Evolutionary conservation across 2,113 vertebrate species (phyloP).

Genomic region (Rhombomys opimus): DNA sequence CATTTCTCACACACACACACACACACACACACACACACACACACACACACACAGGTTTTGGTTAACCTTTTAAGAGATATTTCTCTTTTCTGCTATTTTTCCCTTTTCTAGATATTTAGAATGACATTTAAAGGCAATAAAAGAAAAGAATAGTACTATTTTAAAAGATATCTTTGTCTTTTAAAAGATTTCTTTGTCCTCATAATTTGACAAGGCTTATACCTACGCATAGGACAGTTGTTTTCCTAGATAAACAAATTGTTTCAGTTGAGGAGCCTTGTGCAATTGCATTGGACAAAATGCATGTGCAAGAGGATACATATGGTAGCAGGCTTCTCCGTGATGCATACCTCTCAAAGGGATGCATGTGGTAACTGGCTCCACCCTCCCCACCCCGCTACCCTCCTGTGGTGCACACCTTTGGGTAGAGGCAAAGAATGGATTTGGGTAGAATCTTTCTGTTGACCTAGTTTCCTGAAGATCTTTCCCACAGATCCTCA

Average conservation of each 20-base stretch:
- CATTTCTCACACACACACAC: neutral
- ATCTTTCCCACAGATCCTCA: neutral
- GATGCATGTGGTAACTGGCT: neutral
- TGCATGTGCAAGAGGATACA: neutral
- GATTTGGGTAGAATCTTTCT: slow-evolving; percentile 21
- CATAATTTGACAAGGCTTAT: neutral
- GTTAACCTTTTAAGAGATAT: neutral
- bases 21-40: too few species aligned
- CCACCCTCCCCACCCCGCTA: too few species aligned
- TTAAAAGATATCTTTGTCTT: neutral
- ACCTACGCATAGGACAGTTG: neutral
- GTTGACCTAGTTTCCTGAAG: slow-evolving; percentile 29
- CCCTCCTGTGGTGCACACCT: neutral
- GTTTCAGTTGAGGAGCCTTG: neutral
- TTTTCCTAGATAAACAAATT: neutral
- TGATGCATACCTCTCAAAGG: neutral
- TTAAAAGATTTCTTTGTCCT: neutral
- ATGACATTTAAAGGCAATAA: slow-evolving; percentile 47
- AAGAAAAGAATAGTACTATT: neutral
- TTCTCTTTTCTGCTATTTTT: slow-evolving; percentile 36
- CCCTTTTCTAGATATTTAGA: slow-evolving; percentile 10
- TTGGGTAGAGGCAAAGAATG: neutral
- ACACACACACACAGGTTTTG: neutral
- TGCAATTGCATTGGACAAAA: neutral
- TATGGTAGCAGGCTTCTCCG: neutral